Evolutionary conservation across 1,140 invertebrate species (phyloP).

Genomic region (Drosophila rufa): DNA sequence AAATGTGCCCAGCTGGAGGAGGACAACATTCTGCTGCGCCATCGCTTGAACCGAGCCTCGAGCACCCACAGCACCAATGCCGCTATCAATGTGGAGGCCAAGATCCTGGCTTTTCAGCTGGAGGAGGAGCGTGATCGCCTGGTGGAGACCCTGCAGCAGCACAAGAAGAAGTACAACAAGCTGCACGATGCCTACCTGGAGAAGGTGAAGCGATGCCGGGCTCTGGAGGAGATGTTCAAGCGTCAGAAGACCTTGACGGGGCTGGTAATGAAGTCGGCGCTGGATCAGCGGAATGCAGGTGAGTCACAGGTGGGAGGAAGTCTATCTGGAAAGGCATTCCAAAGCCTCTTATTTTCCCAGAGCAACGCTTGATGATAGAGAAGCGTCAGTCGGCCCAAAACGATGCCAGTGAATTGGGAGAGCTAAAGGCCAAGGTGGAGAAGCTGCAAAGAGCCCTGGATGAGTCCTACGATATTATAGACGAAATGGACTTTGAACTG

Average conservation of each 20-base stretch:
- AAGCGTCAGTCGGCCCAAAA: slow-evolving; percentile 62
- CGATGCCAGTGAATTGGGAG: slow-evolving; percentile 30
- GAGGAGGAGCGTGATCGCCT: slow-evolving; percentile 73
- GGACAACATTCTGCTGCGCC: slow-evolving; percentile 71
- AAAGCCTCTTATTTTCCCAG: background rate
- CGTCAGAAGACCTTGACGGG: slow-evolving; percentile 76
- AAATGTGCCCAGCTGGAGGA: slow-evolving; percentile 62
- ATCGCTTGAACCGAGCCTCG: slow-evolving; percentile 58
- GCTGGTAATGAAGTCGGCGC: slow-evolving; percentile 76
- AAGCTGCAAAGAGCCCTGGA: slow-evolving; percentile 71
- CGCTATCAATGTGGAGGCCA: slow-evolving; percentile 66
- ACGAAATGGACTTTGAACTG: slow-evolving; percentile 82
- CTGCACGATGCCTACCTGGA: slow-evolving; percentile 73
- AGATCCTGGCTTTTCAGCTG: slow-evolving; percentile 63
- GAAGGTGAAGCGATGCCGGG: slow-evolving; percentile 76
- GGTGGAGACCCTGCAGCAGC: slow-evolving; percentile 60
- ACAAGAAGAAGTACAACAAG: slow-evolving; percentile 83
- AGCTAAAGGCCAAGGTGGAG: slow-evolving; percentile 57
- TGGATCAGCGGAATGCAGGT: slow-evolving; percentile 67
- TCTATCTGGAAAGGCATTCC: fast-evolving
- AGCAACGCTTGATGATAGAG: slow-evolving; percentile 59
- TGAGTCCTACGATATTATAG: slow-evolving; percentile 81
- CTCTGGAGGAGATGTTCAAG: slow-evolving; percentile 75
- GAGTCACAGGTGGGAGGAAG: background rate
- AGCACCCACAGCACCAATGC: slow-evolving; percentile 49